Base-by-base conservation (phyloP, 2,113 vertebrate genomes). In the Hylia prasina region DNA sequence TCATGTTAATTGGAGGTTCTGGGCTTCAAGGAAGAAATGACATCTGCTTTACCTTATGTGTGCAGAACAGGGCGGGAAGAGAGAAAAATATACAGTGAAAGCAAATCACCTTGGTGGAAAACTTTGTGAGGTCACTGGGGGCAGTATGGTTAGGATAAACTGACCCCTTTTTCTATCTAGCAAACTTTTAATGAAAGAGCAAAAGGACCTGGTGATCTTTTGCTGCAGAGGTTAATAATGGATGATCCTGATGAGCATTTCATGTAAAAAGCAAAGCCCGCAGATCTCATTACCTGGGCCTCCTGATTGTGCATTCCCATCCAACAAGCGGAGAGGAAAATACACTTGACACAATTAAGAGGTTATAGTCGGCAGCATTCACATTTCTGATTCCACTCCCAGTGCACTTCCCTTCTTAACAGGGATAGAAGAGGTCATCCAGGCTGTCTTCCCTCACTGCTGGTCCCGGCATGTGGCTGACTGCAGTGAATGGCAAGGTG, bases 401-500 rank as follows among this genome's bases (percentile, higher is more conserved):
- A 21, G 45, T 25, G 50, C n/a, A 13, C 40, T 90, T 87, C 35
- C 50, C 84, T 83, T 47, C 30, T 23, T 51, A 40, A 20, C 0
- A 60, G 64, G 25, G 39, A 9, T 6, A 33, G 2, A 27, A 73
- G 63, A 51, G 82, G 51, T 79, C 51, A 15, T 8, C 31, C 42
- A 20, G 82, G 60, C 51, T 60, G 54, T 5, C 27, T 60, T 50
- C 69, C 23, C 33, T 77, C 78, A 0, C 44, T 42, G 44, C 58
- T 3, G 22, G 20, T 15, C 20, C 40, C 22, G 50, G 39, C 48
- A n/a, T 0, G 0, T 2, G 16, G 35, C 63, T 44, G 56, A 15
- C 63, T 45, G 58, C 61, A 39, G 1, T 13, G 58, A 51, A 30
- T 5, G 8, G 20, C n/a, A 35, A 65, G 40, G 63, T 10, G 21